These are phyloP conservation scores for Apoda limacodes DNA, from an alignment of 2,888 invertebrate species.

Conservation along the genomic window DNA sequence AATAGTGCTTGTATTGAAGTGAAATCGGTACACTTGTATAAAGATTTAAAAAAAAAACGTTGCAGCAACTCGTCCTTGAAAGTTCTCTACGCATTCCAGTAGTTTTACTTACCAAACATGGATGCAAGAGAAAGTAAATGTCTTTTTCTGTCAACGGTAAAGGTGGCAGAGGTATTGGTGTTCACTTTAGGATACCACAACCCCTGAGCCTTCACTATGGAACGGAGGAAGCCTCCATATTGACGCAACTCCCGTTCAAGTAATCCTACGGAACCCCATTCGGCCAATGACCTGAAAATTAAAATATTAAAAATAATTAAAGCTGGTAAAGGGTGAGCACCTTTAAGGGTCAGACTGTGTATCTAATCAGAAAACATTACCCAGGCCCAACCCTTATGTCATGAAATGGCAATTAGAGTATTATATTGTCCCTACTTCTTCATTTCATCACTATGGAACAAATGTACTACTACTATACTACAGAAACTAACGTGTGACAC, in stretches of 20 bases:
- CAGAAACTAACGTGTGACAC: no score
- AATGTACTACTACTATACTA: no score
- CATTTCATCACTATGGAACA: no score
- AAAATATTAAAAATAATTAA: not conserved
- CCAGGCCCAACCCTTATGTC: no score
- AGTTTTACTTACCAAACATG: conserved; percentile 75
- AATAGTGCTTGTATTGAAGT: no score
- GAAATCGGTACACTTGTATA: no score
- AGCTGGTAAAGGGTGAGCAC: no score
- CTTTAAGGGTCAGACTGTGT: not conserved
- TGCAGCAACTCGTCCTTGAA: no score
- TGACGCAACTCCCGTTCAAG: conserved; percentile 91
- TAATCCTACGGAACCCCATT: conserved; percentile 90
- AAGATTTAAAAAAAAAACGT: no score
- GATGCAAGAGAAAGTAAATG: conserved; percentile 89
- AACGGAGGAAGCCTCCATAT: conserved; percentile 80
- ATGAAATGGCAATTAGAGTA: no score
- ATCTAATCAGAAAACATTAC: not conserved
- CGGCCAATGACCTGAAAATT: conserved; percentile 72
- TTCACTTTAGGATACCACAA: conserved; percentile 92
- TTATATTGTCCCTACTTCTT: no score
- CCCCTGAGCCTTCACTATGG: conserved; percentile 90
- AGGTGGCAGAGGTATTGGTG: conserved; percentile 82
- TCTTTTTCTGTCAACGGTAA: conserved; percentile 86
- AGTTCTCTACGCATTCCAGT: no score